Percentiles rank a stretch among this genome's conserved stretches.
Conservation (phyloP, 92 coral and sea anemone species). For the Bergia puertoricense region DNA sequence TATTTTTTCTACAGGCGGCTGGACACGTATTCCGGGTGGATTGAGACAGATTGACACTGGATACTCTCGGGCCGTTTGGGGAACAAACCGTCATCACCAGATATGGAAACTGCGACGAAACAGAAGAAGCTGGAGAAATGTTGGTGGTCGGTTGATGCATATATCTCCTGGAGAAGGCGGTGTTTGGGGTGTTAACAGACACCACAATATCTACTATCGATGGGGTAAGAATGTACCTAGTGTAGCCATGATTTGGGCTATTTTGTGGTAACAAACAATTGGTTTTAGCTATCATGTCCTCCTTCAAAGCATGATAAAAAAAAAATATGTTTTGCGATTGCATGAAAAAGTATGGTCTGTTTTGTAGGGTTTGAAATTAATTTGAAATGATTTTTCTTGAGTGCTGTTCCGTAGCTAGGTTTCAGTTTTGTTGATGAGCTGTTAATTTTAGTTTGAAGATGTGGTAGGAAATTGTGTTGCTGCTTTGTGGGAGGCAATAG, state of each 20-base stretch:
- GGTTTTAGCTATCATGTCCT: neutral
- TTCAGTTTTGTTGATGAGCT: neutral
- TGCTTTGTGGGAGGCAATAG: neutral
- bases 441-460: neutral
- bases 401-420: neutral
- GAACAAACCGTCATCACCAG: too few relatives aligned
- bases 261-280: neutral
- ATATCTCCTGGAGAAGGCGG: neutral
- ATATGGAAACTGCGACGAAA: too few relatives aligned
- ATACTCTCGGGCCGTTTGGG: too few relatives aligned
- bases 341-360: too few relatives aligned
- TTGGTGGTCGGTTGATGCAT: neutral
- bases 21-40: too few relatives aligned
- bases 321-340: too few relatives aligned
- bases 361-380: neutral
- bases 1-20: too few relatives aligned
- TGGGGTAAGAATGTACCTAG: neutral
- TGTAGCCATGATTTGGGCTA: neutral
- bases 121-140: too few relatives aligned
- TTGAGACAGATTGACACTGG: too few relatives aligned
- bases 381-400: neutral
- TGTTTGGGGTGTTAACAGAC: too few relatives aligned
- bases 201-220: too few relatives aligned
- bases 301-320: too few relatives aligned
- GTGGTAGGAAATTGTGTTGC: neutral